phyloP scores from a whole-genome alignment of 2,888 invertebrate species.

The Trachelus stipa region DNA sequence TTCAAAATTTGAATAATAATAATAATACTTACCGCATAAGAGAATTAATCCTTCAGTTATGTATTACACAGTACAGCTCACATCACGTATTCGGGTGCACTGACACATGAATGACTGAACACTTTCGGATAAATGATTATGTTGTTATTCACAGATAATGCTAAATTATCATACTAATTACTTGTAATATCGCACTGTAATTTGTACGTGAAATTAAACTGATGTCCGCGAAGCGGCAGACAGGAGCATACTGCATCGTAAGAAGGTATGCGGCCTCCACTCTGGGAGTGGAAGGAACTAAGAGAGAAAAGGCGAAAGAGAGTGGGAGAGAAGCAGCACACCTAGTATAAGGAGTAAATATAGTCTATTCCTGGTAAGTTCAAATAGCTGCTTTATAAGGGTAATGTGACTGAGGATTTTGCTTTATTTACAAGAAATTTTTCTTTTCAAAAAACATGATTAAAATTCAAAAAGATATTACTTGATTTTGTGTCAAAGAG shows the following conservation, averaged over 20 bases:
- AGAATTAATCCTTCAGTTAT: not conserved
- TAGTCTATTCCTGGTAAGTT: slow-evolving; percentile 38
- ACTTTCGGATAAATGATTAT: not conserved
- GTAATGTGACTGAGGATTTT: not conserved
- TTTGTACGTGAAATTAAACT: slow-evolving; percentile 42
- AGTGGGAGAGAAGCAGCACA: not conserved
- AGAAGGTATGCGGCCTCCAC: slow-evolving; percentile 62
- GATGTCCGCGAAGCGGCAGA: slow-evolving; percentile 60
- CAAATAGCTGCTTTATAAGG: not conserved
- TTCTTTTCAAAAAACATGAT: not conserved
- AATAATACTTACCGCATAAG: not conserved
- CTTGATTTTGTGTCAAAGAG: not conserved
- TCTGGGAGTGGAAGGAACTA: slow-evolving; percentile 59
- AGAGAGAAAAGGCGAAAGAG: slow-evolving; percentile 20
- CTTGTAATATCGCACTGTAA: not conserved
- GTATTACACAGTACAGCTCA: not conserved
- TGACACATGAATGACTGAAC: not conserved
- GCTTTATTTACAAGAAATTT: not conserved
- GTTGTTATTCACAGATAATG: not conserved
- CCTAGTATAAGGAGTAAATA: slow-evolving; percentile 19
- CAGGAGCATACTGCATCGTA: slow-evolving; percentile 61
- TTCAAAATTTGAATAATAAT: not conserved
- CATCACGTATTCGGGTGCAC: not conserved
- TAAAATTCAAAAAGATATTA: not conserved
- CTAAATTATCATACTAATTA: not conserved